A percentile compares a stretch with the other conserved stretches of the same genome.
These are phyloP conservation scores for Erebia epiphron DNA, from an alignment of 2,888 invertebrate species.

Conservation along the genomic window DNA sequence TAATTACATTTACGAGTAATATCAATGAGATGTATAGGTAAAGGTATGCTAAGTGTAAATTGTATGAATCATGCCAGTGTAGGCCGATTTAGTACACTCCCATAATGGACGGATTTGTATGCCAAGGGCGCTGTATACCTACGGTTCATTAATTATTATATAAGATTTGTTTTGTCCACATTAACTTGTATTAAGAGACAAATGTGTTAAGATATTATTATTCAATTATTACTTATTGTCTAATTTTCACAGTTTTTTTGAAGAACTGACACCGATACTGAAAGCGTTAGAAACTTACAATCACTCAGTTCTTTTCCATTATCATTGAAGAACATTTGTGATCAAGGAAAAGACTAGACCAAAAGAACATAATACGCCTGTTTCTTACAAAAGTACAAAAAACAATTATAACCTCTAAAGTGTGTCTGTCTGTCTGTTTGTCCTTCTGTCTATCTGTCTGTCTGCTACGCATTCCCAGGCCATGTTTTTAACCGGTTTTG, in stretches of 20 bases:
- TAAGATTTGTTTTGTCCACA: slow-evolving; percentile 12
- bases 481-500: too few relatives aligned
- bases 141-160: slow-evolving; percentile 11
- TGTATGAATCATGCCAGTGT: slow-evolving; percentile 32
- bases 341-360: too few relatives aligned
- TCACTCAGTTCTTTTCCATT: too few relatives aligned
- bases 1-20: slow-evolving; percentile 20
- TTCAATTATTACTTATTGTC: not conserved
- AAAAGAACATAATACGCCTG: too few relatives aligned
- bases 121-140: slow-evolving; percentile 34
- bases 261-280: too few relatives aligned
- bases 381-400: too few relatives aligned
- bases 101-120: slow-evolving; percentile 32
- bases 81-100: slow-evolving; percentile 36
- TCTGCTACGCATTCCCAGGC: too few relatives aligned
- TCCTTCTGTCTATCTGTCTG: too few relatives aligned
- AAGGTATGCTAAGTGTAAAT: slow-evolving; percentile 22
- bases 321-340: too few relatives aligned
- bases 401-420: too few relatives aligned
- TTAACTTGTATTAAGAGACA: not conserved
- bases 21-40: slow-evolving; percentile 14
- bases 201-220: not conserved
- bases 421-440: too few relatives aligned
- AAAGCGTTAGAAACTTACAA: too few relatives aligned
- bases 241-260: not conserved